Conservation (phyloP, 2,113 vertebrate species). For the Empidonax alnorum region DNA sequence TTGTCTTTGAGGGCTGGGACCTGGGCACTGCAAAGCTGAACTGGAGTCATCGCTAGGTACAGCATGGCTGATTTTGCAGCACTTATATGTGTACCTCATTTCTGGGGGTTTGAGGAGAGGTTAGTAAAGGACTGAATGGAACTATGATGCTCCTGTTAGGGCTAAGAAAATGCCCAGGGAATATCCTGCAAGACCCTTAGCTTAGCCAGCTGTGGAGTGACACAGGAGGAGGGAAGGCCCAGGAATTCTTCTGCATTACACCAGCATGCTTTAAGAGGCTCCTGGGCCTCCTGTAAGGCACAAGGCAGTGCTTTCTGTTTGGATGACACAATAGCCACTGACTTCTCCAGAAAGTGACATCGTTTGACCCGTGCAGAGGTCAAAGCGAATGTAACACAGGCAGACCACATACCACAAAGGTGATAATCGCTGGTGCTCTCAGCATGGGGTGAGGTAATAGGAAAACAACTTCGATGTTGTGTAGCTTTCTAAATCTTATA, state of each 20-base stretch:
- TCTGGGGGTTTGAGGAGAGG: background rate
- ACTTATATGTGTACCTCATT: fast-evolving
- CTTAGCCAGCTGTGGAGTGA: background rate
- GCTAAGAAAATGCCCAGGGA: background rate
- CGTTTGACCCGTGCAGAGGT: conserved; percentile 77
- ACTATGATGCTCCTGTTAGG: background rate
- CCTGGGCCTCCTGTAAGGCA: background rate
- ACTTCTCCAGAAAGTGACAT: conserved; percentile 62
- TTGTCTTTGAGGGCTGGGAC: background rate
- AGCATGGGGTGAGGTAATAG: conserved; percentile 75
- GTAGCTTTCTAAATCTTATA: conserved; percentile 25
- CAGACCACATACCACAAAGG: conserved; percentile 83
- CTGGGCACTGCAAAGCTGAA: background rate
- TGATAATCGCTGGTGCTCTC: conserved; percentile 83
- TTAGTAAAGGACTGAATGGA: background rate
- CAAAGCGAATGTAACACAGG: conserved; percentile 81
- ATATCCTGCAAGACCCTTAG: background rate
- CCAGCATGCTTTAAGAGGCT: background rate
- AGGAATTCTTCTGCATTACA: background rate
- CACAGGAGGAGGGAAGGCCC: background rate
- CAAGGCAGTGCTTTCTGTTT: background rate
- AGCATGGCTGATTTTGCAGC: background rate
- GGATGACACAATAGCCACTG: background rate
- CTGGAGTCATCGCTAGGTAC: fast-evolving
- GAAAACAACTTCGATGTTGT: conserved; percentile 73